Evolutionary conservation across 2,888 invertebrate genomes (phyloP).

Genomic region (Thymelicus acteon): DNA sequence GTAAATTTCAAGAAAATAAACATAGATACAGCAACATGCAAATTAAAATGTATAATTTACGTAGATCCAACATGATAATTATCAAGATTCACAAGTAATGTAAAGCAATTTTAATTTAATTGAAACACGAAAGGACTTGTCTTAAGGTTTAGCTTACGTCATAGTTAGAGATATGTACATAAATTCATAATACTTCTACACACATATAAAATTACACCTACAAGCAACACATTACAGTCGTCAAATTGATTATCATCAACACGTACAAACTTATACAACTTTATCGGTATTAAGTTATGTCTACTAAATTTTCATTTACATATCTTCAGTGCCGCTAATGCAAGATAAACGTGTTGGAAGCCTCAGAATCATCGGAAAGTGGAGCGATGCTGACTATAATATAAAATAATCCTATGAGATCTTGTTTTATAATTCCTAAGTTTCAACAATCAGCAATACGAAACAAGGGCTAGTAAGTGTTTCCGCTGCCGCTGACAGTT

Average conservation of each 20-base stretch:
- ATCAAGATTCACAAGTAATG: conserved; percentile 8
- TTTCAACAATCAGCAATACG: conserved; percentile 1
- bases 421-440: not conserved
- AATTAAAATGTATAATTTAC: conserved; percentile 7
- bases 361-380: not conserved
- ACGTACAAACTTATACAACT: no score
- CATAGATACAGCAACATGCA: conserved; percentile 3
- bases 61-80: conserved; percentile 4
- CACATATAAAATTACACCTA: no score
- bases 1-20: conserved; percentile 1
- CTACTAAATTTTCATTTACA: conserved; percentile 1
- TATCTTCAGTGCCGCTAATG: not conserved
- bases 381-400: not conserved
- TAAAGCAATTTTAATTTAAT: not conserved
- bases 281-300: not conserved
- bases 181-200: no score
- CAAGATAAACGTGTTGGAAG: not conserved
- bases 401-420: not conserved
- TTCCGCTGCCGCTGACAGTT: conserved; percentile 32
- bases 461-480: conserved; percentile 14
- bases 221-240: no score
- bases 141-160: not conserved
- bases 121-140: not conserved
- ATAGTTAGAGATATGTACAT: no score
- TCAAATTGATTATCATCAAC: no score